These are phyloP conservation scores for Eutolmus rufibarbis DNA, from an alignment of 2,888 invertebrate genomes.

Conservation along the genomic window DNA sequence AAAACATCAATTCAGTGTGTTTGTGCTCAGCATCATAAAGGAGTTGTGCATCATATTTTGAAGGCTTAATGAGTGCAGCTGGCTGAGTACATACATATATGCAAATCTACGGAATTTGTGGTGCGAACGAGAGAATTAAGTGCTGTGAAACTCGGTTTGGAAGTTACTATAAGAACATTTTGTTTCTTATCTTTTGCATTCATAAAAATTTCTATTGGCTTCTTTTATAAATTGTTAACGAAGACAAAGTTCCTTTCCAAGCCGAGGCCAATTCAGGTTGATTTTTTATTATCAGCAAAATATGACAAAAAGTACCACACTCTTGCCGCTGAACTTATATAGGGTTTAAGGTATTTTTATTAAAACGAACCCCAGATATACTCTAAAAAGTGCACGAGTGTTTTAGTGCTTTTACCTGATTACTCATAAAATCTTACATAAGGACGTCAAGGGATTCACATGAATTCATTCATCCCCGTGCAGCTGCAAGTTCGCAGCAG, in stretches of 20 bases:
- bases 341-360: background rate
- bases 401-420: slow-evolving; percentile 12
- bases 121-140: background rate
- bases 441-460: background rate
- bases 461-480: background rate
- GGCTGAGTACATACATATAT: background rate
- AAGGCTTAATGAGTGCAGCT: background rate
- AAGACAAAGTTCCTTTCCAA: background rate
- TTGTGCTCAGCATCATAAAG: background rate
- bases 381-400: background rate
- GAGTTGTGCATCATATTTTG: background rate
- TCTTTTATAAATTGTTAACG: background rate
- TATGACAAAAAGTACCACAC: background rate
- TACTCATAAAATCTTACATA: background rate
- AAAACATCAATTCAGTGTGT: background rate
- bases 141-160: background rate
- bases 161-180: background rate
- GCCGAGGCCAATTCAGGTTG: background rate
- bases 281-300: background rate
- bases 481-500: background rate
- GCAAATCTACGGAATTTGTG: background rate
- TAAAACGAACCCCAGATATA: background rate
- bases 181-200: background rate
- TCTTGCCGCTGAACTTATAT: background rate
- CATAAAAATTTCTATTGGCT: background rate